Percentiles rank a stretch among this genome's conserved stretches.
phyloP scores from a whole-genome alignment of 2,888 invertebrate genomes.

The Cheilosia soror region DNA sequence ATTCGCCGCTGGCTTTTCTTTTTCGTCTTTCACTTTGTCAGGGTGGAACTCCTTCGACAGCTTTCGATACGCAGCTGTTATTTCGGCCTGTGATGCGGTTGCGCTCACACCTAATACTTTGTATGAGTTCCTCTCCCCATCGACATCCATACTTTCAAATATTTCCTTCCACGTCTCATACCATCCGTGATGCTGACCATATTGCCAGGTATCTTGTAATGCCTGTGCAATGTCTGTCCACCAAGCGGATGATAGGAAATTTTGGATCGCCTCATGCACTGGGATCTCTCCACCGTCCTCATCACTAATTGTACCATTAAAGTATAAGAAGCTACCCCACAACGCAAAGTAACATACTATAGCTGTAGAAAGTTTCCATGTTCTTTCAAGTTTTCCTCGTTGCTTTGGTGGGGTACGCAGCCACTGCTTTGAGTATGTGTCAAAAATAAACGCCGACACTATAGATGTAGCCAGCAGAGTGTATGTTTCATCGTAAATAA shows the following conservation, averaged over 20 bases:
- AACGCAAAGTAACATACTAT: constrained; percentile 88
- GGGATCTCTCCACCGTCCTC: constrained; percentile 94
- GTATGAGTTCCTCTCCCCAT: constrained; percentile 95
- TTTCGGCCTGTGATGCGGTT: constrained; percentile 93
- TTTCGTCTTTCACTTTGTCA: constrained; percentile 92
- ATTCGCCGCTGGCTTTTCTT: constrained; percentile 89
- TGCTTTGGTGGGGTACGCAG: constrained; percentile 86
- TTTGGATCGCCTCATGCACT: constrained; percentile 93
- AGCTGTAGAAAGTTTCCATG: constrained; percentile 86
- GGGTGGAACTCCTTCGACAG: constrained; percentile 95
- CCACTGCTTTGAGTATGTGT: constrained; percentile 92
- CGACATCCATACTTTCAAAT: constrained; percentile 93
- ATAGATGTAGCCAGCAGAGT: constrained; percentile 89
- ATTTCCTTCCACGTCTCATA: constrained; percentile 94
- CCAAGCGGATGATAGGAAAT: constrained; percentile 95
- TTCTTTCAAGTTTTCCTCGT: constrained; percentile 84
- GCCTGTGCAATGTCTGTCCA: constrained; percentile 93
- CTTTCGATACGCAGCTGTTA: constrained; percentile 91
- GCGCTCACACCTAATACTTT: constrained; percentile 91
- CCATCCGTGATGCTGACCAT: constrained; percentile 94
- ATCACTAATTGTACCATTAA: constrained; percentile 94
- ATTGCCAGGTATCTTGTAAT: constrained; percentile 89
- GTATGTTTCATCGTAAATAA: constrained; percentile 89
- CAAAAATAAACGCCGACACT: constrained; percentile 88
- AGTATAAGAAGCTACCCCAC: constrained; percentile 92